These are phyloP conservation scores for Rhipidura dahli DNA, from an alignment of 2,113 vertebrate genomes.

Conservation along the genomic window DNA sequence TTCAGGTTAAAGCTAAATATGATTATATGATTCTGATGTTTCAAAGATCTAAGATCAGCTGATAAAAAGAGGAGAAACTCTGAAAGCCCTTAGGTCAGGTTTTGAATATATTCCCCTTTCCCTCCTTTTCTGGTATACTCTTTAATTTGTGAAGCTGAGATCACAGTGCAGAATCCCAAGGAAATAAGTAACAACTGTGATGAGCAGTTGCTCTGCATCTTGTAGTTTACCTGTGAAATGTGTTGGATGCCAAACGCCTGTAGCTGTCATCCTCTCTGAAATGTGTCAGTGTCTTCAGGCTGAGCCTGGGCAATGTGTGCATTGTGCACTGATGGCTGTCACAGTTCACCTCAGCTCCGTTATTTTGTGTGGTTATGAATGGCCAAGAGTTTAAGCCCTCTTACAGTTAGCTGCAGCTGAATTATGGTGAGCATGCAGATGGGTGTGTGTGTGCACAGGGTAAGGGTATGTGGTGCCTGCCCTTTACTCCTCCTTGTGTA, in stretches of 20 bases:
- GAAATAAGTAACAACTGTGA: not conserved
- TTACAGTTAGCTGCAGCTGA: not conserved
- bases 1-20: not conserved
- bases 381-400: not conserved
- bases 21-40: not conserved
- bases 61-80: not conserved
- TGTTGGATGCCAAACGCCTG: not conserved
- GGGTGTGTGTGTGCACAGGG: not conserved
- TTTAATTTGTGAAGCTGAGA: not conserved
- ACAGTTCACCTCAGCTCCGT: not conserved
- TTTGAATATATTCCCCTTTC: not conserved
- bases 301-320: not conserved
- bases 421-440: not conserved
- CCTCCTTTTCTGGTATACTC: not conserved
- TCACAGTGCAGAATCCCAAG: not conserved
- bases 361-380: not conserved
- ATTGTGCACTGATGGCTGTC: not conserved
- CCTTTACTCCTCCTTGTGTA: not conserved
- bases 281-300: not conserved
- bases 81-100: not conserved
- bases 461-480: accelerated
- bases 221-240: not conserved
- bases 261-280: not conserved
- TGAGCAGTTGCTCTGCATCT: not conserved
- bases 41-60: not conserved